A percentile compares a stretch with the other conserved stretches of the same genome.
phyloP scores from a whole-genome alignment of 2,113 vertebrate genomes.

The Halcyon malimbica region DNA sequence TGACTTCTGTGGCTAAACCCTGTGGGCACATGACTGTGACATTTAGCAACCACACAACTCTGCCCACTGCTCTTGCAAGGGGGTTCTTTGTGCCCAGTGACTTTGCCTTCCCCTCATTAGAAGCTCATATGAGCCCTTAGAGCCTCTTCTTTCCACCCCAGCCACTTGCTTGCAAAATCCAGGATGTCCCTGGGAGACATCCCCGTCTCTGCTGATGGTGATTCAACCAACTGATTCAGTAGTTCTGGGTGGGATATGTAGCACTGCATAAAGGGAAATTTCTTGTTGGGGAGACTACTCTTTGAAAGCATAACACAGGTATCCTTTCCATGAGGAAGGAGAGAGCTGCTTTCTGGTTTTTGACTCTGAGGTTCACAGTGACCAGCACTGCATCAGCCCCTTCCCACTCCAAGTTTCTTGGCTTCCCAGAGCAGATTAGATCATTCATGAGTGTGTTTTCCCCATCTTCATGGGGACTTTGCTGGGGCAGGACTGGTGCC shows the following conservation, averaged over 20 bases:
- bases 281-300: rapidly evolving
- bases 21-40: rapidly evolving
- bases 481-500: neutral
- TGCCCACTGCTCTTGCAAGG: neutral
- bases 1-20: neutral
- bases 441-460: rapidly evolving
- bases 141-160: neutral
- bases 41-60: neutral
- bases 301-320: neutral
- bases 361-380: neutral
- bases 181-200: neutral
- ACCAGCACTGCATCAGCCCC: neutral
- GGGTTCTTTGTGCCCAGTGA: neutral
- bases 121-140: neutral
- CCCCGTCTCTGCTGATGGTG: neutral
- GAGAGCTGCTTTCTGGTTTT: neutral
- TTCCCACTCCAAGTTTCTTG: neutral
- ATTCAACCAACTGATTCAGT: neutral
- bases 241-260: neutral
- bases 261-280: neutral
- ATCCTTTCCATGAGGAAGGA: neutral
- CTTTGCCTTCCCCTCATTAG: neutral
- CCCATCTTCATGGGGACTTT: neutral
- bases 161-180: neutral
- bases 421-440: neutral